phyloP scores from a whole-genome alignment of 1,140 invertebrate species.

The Drosophila pectinifera region DNA sequence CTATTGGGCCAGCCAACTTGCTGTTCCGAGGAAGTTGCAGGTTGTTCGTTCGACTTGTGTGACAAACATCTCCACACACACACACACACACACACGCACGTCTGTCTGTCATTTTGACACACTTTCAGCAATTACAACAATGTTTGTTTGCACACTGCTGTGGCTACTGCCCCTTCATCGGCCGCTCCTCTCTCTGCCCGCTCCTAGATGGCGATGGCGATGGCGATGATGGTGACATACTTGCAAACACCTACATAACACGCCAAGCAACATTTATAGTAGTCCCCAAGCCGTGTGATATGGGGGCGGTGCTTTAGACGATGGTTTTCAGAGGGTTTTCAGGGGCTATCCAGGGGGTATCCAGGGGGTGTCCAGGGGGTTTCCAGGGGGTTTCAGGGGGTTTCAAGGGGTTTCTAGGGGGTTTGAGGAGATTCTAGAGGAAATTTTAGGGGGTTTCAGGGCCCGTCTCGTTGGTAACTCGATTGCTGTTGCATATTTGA shows the following conservation, averaged over 20 bases:
- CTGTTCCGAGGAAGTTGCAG: constrained; percentile 32
- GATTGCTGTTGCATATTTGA: constrained; percentile 83
- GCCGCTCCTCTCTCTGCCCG: background rate
- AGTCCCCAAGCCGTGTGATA: constrained; percentile 33
- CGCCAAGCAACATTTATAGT: constrained; percentile 69
- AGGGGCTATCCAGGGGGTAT: too few relatives aligned
- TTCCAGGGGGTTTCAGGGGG: background rate
- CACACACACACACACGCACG: constrained; percentile 1
- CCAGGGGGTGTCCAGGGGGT: too few relatives aligned
- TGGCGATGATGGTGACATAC: constrained; percentile 48
- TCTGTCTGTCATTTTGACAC: constrained; percentile 68
- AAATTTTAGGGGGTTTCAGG: background rate
- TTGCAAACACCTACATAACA: constrained; percentile 67
- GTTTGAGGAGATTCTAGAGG: background rate
- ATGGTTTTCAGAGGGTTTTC: background rate
- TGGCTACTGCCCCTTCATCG: constrained; percentile 27
- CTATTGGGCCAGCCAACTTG: constrained; percentile 13
- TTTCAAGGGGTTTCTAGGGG: too few relatives aligned
- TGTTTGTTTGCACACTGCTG: constrained; percentile 72
- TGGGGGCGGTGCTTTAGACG: constrained; percentile 3
- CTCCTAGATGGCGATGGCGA: constrained; percentile 36
- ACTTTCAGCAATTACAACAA: constrained; percentile 77
- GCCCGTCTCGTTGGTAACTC: constrained; percentile 69
- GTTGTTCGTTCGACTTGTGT: constrained; percentile 12
- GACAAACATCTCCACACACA: constrained; percentile 31